Conservation (phyloP, 2,797 vertebrate species). For the Chrosomus eos region DNA sequence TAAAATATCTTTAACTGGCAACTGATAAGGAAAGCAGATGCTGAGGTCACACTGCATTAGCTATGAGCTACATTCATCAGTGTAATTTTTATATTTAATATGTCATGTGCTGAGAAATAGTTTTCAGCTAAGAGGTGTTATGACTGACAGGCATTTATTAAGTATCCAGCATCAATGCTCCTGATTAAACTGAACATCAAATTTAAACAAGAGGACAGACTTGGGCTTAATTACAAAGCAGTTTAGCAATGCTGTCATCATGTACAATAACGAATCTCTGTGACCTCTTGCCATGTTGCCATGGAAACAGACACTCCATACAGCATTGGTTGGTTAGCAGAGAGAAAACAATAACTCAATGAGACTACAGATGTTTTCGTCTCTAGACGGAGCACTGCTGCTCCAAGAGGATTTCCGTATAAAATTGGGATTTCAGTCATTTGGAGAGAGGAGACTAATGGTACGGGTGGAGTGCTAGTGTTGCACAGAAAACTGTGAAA, state of each 20-base stretch:
- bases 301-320: constrained; percentile 55
- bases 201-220: constrained; percentile 41
- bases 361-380: constrained; percentile 43
- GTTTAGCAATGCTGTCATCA: constrained; percentile 44
- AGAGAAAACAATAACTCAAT: constrained; percentile 47
- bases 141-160: constrained; percentile 26
- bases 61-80: constrained; percentile 3
- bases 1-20: neutral
- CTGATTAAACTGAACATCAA: constrained; percentile 19
- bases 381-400: neutral
- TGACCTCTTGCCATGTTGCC: constrained; percentile 50
- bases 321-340: constrained; percentile 42
- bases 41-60: constrained; percentile 2
- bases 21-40: constrained; percentile 6
- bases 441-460: constrained; percentile 5
- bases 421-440: neutral
- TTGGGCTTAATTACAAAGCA: constrained; percentile 43
- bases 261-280: constrained; percentile 51
- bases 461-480: neutral
- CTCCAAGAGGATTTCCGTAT: constrained; percentile 15
- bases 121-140: constrained; percentile 18
- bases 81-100: neutral
- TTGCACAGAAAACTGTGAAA: neutral
- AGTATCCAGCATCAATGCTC: constrained; percentile 33
- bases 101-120: neutral